Conservation (phyloP, 2,113 vertebrate genomes). For the Procavia capensis region DNA sequence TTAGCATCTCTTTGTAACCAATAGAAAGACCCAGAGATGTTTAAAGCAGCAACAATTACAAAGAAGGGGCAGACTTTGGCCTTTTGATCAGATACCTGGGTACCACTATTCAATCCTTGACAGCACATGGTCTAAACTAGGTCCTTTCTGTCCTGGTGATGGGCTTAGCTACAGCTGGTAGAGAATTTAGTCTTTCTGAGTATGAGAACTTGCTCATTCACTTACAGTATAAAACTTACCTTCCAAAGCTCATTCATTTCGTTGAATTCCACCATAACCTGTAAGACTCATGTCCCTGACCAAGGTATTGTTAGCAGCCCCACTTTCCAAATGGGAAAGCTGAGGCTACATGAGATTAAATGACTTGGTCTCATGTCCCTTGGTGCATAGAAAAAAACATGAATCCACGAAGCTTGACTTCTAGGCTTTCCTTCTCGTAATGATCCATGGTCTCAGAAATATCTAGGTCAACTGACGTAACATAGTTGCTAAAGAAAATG, state of each 20-base stretch:
- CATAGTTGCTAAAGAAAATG: no score
- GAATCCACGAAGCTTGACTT: not conserved
- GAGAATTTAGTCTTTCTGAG: not conserved
- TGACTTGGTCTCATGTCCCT: not conserved
- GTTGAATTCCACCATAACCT: no score
- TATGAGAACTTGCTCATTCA: not conserved
- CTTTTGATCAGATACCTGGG: not conserved
- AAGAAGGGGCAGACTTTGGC: accelerated
- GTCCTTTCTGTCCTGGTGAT: not conserved
- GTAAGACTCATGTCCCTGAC: not conserved
- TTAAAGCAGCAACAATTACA: not conserved
- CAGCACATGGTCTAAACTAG: no score
- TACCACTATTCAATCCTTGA: no score
- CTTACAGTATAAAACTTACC: not conserved
- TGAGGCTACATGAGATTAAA: not conserved
- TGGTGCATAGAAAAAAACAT: not conserved
- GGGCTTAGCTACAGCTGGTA: no score
- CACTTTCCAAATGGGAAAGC: not conserved
- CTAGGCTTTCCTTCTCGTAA: not conserved
- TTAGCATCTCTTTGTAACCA: not conserved
- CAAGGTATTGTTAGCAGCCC: not conserved
- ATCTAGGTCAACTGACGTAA: no score
- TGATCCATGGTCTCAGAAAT: not conserved
- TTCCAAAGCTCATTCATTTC: not conserved
- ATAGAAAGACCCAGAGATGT: not conserved